Evolutionary conservation across 2,888 invertebrate species (phyloP), one percentile per base, ranked within the genome.

Genomic region (Nemoura dubitans): DNA sequence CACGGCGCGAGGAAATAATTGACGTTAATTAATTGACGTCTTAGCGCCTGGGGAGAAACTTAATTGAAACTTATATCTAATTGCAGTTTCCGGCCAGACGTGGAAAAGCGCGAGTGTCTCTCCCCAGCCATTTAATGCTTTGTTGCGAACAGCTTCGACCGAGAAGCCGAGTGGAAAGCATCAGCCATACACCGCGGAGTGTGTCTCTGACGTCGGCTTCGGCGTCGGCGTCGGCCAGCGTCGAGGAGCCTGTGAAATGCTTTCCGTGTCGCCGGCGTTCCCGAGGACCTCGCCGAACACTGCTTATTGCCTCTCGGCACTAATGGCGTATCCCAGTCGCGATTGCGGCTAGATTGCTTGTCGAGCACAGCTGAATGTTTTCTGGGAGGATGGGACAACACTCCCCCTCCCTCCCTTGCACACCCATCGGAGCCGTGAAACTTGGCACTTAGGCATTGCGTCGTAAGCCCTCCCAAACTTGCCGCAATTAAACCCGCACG

Each of bases 1-100:
- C 59, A 21, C 59, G 59, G 59, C 59, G 59, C 14, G 59, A 59
- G 59, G 21, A 59, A 59, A 59, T 59, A 59, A 59, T 59, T 59
- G 59, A 59, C 59, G 14, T 14, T 59, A 59, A 59, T 59, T 59
- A 59, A 59, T 59, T 59, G 59, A 59, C 59, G 59, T 59, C 59
- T 59, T 59, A 59, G 59, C 59, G 59, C 59, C 59, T 59, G 21
- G 59, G 59, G 59, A 21, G 59, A 59, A 59, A 59, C 59, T 59
- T 59, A 59, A 59, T 59, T 59, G 59, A 59, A 59, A 59, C 59
- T 59, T 59, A 59, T 59, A 59, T 59, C 59, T 59, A 59, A 59
- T 59, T 59, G 59, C 59, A 3, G 59, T 59, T 59, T 59, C 59
- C 59, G 59, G 59, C 59, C 21, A 21, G 21, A 21, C 59, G 59